Evolutionary conservation across 2,797 vertebrate genomes (phyloP).

Genomic region (Fringilla coelebs): DNA sequence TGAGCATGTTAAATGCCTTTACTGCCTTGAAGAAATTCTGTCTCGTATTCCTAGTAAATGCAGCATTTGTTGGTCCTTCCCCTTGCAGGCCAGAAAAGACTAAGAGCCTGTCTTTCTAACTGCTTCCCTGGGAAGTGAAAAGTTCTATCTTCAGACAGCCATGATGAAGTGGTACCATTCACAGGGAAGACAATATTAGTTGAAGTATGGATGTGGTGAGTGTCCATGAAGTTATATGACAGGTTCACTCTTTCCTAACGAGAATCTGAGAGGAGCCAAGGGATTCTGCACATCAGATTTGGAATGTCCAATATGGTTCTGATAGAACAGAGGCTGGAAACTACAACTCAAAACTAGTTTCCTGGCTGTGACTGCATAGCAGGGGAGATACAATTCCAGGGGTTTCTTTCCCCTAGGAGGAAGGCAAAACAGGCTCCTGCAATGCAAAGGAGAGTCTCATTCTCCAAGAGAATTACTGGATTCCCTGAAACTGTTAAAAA

Average conservation of each 20-base stretch:
- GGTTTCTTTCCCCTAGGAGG: not conserved
- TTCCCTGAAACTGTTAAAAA: not conserved
- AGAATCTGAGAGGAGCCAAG: slow-evolving; percentile 29
- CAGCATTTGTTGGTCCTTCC: slow-evolving; percentile 15
- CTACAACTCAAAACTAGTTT: not conserved
- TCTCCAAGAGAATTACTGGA: not conserved
- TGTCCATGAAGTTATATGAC: slow-evolving; percentile 27
- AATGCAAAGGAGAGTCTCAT: not conserved
- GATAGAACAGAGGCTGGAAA: not conserved
- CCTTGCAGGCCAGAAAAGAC: slow-evolving; percentile 50
- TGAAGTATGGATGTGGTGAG: slow-evolving; percentile 43
- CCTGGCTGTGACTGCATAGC: not conserved
- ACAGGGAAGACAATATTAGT: slow-evolving; percentile 51
- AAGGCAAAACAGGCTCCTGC: not conserved
- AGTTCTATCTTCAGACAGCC: slow-evolving; percentile 40
- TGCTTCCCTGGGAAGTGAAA: slow-evolving; percentile 46
- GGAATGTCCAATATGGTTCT: not conserved
- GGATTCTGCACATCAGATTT: slow-evolving; percentile 19
- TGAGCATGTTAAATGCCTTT: slow-evolving; percentile 31
- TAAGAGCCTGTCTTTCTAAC: slow-evolving; percentile 59
- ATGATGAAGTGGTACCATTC: slow-evolving; percentile 39
- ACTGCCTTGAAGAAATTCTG: slow-evolving; percentile 51
- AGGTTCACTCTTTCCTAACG: slow-evolving; percentile 7
- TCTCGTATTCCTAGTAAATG: slow-evolving; percentile 44
- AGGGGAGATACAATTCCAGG: not conserved